Conservation (phyloP, 2,113 vertebrate species). For the Scalopus aquaticus region DNA sequence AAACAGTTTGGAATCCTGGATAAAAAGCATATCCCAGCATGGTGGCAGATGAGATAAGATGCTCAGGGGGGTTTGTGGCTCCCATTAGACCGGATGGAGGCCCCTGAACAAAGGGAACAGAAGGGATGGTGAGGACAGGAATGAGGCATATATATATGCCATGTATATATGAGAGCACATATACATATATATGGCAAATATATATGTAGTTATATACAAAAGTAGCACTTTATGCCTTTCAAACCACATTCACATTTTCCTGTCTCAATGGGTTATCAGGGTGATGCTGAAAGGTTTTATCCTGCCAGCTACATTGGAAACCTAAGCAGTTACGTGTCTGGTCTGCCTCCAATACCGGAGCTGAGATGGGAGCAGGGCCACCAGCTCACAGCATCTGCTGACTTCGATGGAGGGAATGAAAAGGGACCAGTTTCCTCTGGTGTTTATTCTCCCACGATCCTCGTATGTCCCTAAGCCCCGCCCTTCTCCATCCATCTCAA, state of each 20-base stretch:
- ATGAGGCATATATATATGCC: too few relatives aligned
- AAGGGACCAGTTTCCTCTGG: neutral
- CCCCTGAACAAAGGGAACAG: neutral
- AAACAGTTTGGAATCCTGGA: neutral
- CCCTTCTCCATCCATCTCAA: neutral
- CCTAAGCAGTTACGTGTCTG: neutral
- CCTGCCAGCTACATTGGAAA: neutral
- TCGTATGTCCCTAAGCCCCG: neutral
- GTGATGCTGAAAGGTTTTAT: neutral
- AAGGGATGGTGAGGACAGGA: neutral
- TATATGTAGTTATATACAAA: too few relatives aligned
- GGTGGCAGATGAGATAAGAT: neutral
- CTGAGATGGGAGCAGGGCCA: neutral
- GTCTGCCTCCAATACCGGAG: neutral
- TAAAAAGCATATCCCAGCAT: neutral
- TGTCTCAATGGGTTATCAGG: neutral
- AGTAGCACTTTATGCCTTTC: neutral
- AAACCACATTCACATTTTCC: neutral
- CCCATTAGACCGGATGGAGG: neutral
- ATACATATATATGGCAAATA: too few relatives aligned
- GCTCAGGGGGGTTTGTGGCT: neutral
- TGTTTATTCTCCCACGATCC: neutral
- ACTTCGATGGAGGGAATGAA: neutral
- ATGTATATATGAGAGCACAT: too few relatives aligned
- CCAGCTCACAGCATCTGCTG: too few relatives aligned